Base-by-base conservation (phyloP, 2,797 vertebrate genomes). In the Etheostoma nigrum region DNA sequence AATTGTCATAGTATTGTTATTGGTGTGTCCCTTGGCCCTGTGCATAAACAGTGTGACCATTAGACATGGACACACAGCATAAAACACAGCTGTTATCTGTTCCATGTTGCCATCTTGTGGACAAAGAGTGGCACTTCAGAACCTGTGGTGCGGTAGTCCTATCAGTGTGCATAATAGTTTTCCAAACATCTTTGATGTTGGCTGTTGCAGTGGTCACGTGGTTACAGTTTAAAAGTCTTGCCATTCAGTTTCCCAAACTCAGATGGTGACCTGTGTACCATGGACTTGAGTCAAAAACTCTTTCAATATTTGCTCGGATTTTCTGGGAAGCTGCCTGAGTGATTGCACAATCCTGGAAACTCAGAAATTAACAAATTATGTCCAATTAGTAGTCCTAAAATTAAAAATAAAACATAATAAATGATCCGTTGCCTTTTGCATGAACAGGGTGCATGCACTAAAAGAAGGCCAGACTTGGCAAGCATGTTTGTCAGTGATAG, bases 281-380 rank as follows among this genome's bases (percentile, higher is more conserved):
- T 66, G 70, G 67, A 57, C 18, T 12, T 60, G 42, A 49, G 44
- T 49, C 18, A 40, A n/a, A 25, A 58, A 53, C 60, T 81, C 59
- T 78, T 70, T 72, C 74, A 93, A 94, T 94, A 91, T 93, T 94
- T 92, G 79, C 75, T 70, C 16, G 79, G 53, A 45, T 65, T 77
- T 80, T 13, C 59, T 44, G 55, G 65, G 48, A 73, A 76, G 57
- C 42, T 67, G 49, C n/a, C 63, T 15, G 25, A 30, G 2, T 14
- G 13, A 45, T 88, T 91, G 69, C 67, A 48, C 57, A 65, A 89
- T 71, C n/a, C 19, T 52, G 81, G 68, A 82, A 79, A 71, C 2
- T 55, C 10, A 30, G 1, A 66, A 57, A 76, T 13, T 0, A 23
- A 27, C 7, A 44, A 57, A 68, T 3, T 27, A 4, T 52, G 6